A percentile compares a stretch with the other conserved stretches of the same genome.
Conservation (phyloP, 2,888 invertebrate genomes). For the Synanthedon vespiformis region DNA sequence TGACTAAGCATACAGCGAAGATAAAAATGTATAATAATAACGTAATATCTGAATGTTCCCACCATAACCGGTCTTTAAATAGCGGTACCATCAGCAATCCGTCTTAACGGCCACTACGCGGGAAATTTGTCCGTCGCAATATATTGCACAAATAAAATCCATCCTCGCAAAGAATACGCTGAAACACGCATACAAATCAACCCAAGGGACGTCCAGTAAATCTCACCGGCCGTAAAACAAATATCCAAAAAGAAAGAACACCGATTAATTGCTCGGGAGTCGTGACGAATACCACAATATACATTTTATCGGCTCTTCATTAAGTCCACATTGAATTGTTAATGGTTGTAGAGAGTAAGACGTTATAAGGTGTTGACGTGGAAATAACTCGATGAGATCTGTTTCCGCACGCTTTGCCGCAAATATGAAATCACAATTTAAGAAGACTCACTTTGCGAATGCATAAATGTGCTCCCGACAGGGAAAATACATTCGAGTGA, state of each 20-base stretch:
- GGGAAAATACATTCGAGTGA: constrained; percentile 40
- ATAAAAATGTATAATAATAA: not conserved
- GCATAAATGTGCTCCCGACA: constrained; percentile 24
- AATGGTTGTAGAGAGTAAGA: constrained; percentile 50
- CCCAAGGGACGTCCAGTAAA: constrained; percentile 43
- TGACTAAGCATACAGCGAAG: not conserved
- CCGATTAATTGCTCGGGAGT: constrained; percentile 53
- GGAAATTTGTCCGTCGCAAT: constrained; percentile 51
- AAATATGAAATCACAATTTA: constrained; percentile 29
- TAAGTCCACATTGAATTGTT: constrained; percentile 62
- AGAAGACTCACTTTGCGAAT: constrained; percentile 28
- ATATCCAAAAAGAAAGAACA: constrained; percentile 42
- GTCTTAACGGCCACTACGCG: constrained; percentile 12
- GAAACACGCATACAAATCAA: constrained; percentile 57
- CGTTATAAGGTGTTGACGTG: constrained; percentile 56
- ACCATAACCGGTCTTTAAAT: constrained; percentile 23
- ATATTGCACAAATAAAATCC: constrained; percentile 52
- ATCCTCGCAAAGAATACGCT: constrained; percentile 47
- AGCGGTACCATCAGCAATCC: constrained; percentile 35
- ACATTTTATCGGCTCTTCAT: constrained; percentile 66
- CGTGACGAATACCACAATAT: constrained; percentile 59
- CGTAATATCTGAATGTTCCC: not conserved
- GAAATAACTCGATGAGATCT: constrained; percentile 42
- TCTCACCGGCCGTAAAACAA: constrained; percentile 49
- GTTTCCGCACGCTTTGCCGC: constrained; percentile 36